These are phyloP conservation scores for Heliconius melpomene DNA, from an alignment of 1,140 invertebrate genomes.

Conservation along the genomic window DNA sequence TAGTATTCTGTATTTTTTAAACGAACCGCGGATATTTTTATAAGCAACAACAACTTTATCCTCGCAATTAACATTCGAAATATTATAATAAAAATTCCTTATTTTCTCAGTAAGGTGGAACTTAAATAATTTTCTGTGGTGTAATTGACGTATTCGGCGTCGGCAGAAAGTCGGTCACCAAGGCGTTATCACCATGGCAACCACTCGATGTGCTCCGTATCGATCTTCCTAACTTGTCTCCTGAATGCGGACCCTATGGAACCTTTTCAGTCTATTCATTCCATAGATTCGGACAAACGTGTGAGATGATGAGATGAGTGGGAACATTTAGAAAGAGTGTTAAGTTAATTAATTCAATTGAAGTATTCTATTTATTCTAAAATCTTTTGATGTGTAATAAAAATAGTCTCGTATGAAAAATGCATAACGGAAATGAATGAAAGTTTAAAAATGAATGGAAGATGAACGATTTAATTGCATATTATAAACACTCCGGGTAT, in stretches of 20 bases:
- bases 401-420: too few relatives aligned
- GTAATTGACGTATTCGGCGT: slow-evolving; percentile 27
- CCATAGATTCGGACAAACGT: slow-evolving; percentile 14
- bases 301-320: not conserved
- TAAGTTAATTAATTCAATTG: not conserved
- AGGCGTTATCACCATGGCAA: slow-evolving; percentile 51
- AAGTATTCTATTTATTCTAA: too few relatives aligned
- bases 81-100: not conserved
- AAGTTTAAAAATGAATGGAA: too few relatives aligned
- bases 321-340: not conserved
- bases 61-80: not conserved
- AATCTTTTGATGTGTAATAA: too few relatives aligned
- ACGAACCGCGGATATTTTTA: not conserved
- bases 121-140: slow-evolving; percentile 20
- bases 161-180: slow-evolving; percentile 40
- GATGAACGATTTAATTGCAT: too few relatives aligned
- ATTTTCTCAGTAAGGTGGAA: not conserved
- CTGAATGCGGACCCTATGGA: slow-evolving; percentile 33
- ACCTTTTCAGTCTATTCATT: slow-evolving; percentile 29
- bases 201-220: slow-evolving; percentile 44
- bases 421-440: too few relatives aligned
- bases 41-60: not conserved
- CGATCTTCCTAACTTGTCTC: slow-evolving; percentile 44
- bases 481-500: too few relatives aligned
- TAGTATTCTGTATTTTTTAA: too few relatives aligned